Base-by-base conservation (phyloP, 1,140 invertebrate species). In the Drosophila sp. region DNA sequence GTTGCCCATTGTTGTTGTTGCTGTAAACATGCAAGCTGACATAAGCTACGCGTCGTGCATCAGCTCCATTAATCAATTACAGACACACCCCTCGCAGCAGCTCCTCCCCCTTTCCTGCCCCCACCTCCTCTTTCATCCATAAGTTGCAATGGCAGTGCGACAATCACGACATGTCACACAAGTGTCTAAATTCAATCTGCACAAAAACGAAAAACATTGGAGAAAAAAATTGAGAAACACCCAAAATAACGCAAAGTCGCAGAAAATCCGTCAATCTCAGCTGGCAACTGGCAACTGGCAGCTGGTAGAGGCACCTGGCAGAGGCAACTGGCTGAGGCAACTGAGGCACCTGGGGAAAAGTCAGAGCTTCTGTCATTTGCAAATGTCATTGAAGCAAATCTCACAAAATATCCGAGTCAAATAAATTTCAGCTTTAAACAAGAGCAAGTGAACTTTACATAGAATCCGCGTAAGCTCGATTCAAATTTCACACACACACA, bases 1-100 rank as follows among this genome's bases (percentile, higher is more conserved):
- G 41, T 13, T 40, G 45, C 32, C 32, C 2, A 2, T 38, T 1
- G 34, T n/a, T 38, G 46, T n/a, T 50, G 46, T 54, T 29, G 45
- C 64, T 69, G 69, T 82, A 67, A 83, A 82, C 57, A 51, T 77
- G 72, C 80, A 75, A 56, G 50, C 69, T 58, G 58, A 79, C 82
- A 87, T 86, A 78, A 89, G 82, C 72, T 75, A 62, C 59, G 72
- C 64, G 66, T 75, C 72, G 65, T 59, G 72, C 72, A 59, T 40
- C 76, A 61, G 82, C 72, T 67, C 78, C 82, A 87, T 87, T 87
- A 87, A 87, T 87, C 82, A 87, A 87, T 87, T 87, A 87, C 82
- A 73, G 75, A 40, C 72, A 45, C 72, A 63, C 67, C 50, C 50
- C 63, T 25, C 65, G 18, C 34, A 45, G 9, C 46, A 41, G 9